Conservation (phyloP, 2,888 invertebrate species). For the Melanophora roralis region DNA sequence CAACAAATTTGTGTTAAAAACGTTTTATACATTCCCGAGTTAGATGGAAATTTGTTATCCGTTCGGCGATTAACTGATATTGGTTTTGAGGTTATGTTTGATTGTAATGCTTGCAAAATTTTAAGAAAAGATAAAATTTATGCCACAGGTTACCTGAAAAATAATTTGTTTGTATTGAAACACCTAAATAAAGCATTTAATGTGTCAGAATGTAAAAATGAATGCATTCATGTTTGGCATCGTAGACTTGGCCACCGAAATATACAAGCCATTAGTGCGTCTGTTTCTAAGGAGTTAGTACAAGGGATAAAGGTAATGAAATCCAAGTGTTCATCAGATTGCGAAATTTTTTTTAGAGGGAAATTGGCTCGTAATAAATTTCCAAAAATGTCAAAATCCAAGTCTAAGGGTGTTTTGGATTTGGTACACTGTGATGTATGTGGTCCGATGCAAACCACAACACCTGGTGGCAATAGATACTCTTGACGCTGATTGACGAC, state of each 20-base stretch:
- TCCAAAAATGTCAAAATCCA: conserved; percentile 23
- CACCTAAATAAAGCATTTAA: background rate
- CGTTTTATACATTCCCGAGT: conserved; percentile 9
- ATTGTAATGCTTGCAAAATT: background rate
- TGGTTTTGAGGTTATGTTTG: conserved; percentile 2
- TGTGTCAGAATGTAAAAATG: conserved; percentile 3
- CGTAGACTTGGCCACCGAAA: conserved; percentile 27
- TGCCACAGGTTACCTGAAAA: background rate
- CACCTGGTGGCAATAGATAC: conserved; percentile 18
- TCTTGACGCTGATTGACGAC: conserved; percentile 41
- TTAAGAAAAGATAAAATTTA: background rate
- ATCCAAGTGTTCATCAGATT: too few relatives aligned
- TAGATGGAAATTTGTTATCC: conserved; percentile 15
- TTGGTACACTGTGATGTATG: conserved; percentile 32
- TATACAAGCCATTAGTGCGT: background rate
- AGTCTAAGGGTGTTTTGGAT: conserved; percentile 18
- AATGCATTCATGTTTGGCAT: background rate
- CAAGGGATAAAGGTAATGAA: conserved; percentile 2
- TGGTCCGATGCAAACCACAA: conserved; percentile 27
- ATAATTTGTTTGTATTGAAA: conserved; percentile 6
- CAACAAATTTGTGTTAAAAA: background rate
- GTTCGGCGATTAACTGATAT: conserved; percentile 1
- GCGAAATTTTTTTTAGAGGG: conserved; percentile 23
- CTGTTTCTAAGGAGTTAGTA: conserved; percentile 10
- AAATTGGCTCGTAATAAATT: conserved; percentile 31